These are phyloP conservation scores for Salticus scenicus DNA, from an alignment of 2,888 invertebrate species.

Conservation along the genomic window DNA sequence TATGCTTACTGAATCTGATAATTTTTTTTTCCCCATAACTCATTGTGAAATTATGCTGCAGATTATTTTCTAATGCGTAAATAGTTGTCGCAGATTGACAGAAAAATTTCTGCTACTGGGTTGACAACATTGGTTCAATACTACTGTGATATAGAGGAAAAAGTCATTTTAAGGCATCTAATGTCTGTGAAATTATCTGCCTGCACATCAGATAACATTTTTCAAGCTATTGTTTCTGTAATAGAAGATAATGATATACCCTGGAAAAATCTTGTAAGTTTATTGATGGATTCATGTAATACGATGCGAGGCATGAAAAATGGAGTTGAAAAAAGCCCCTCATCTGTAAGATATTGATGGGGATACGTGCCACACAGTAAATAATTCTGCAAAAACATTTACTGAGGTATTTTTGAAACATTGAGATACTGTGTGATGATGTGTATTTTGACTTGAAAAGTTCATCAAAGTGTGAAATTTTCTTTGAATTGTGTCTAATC, in stretches of 20 bases:
- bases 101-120: no score
- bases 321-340: not conserved
- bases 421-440: not conserved
- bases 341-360: not conserved
- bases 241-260: not conserved
- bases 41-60: no score
- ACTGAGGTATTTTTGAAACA: not conserved
- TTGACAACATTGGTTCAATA: not conserved
- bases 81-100: no score
- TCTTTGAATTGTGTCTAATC: not conserved
- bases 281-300: slow-evolving; percentile 1
- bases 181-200: not conserved
- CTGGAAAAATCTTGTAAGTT: not conserved
- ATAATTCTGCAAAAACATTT: not conserved
- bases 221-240: not conserved
- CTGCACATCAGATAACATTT: not conserved
- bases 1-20: no score
- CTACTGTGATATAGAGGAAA: not conserved
- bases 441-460: not conserved
- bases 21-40: not conserved
- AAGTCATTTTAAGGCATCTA: not conserved
- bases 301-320: not conserved
- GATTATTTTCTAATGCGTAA: no score
- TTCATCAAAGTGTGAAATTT: not conserved
- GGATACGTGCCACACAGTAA: not conserved